Conservation (phyloP, 2,888 invertebrate genomes). For the Campopleginae sp. region DNA sequence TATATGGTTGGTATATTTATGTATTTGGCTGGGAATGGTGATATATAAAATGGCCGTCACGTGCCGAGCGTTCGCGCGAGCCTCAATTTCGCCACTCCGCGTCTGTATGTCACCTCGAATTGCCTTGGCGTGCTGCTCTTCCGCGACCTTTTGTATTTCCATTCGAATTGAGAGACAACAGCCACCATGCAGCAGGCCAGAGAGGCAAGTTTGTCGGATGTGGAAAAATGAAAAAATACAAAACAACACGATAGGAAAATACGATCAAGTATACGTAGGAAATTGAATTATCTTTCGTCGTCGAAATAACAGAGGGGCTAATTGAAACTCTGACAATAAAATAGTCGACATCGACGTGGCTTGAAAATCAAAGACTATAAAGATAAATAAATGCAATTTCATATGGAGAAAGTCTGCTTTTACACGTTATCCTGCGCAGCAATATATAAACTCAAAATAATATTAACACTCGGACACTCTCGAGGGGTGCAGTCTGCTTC, state of each 20-base stretch:
- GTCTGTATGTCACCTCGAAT: constrained; percentile 55
- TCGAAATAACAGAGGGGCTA: constrained; percentile 45
- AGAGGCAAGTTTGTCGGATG: constrained; percentile 1
- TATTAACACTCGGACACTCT: not conserved
- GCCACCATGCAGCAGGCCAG: constrained; percentile 21
- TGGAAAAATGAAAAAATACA: not conserved
- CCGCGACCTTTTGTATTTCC: constrained; percentile 63
- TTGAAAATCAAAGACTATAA: not conserved
- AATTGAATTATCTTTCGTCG: constrained; percentile 46
- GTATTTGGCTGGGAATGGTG: not conserved
- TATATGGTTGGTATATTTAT: not conserved
- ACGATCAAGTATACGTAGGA: constrained; percentile 39
- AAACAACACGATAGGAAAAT: constrained; percentile 42
- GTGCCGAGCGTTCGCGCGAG: constrained; percentile 19
- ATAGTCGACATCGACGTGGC: constrained; percentile 46
- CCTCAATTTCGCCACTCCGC: constrained; percentile 49
- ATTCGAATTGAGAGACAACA: constrained; percentile 60
- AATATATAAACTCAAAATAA: constrained; percentile 11
- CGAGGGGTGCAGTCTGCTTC: not conserved
- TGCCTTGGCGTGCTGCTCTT: constrained; percentile 54
- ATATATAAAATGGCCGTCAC: constrained; percentile 13
- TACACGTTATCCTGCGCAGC: not conserved
- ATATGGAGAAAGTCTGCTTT: not conserved
- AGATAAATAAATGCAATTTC: not conserved
- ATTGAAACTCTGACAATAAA: constrained; percentile 62